phyloP scores from a whole-genome alignment of 2,113 vertebrate species.

The Leiothrix lutea region DNA sequence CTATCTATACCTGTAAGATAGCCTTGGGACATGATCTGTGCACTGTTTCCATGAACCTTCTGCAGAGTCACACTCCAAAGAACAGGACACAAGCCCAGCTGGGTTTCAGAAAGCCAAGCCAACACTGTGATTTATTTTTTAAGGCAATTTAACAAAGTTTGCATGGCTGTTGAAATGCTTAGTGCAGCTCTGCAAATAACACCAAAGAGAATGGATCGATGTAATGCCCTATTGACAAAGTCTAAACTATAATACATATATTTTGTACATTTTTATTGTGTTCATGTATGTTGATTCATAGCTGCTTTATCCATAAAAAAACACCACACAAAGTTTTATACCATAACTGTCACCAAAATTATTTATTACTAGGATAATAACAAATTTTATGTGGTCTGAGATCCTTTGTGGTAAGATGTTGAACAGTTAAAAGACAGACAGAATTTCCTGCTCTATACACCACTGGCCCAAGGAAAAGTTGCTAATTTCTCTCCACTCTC shows the following conservation, averaged over 20 bases:
- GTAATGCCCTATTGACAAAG: constrained; percentile 55
- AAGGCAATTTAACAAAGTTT: constrained; percentile 18
- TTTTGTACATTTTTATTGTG: constrained; percentile 63
- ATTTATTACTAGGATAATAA: constrained; percentile 64
- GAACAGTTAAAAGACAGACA: neutral
- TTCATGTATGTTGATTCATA: constrained; percentile 74
- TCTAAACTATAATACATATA: constrained; percentile 28
- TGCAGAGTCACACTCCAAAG: neutral
- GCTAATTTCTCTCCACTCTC: neutral
- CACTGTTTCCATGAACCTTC: neutral
- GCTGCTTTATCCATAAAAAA: constrained; percentile 65
- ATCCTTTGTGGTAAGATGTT: neutral
- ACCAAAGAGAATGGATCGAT: constrained; percentile 42
- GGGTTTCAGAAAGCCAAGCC: neutral
- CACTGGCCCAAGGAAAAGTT: neutral
- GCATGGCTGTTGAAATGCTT: neutral
- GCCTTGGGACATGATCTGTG: neutral
- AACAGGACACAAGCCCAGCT: neutral
- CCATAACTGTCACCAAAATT: constrained; percentile 63
- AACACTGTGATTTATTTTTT: neutral
- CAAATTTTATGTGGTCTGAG: constrained; percentile 50
- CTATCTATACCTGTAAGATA: neutral
- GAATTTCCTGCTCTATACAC: neutral
- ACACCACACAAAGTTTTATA: constrained; percentile 41
- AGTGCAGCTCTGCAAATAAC: neutral